Conservation (phyloP, 2,888 invertebrate genomes). For the Napeogenes sylphis region DNA sequence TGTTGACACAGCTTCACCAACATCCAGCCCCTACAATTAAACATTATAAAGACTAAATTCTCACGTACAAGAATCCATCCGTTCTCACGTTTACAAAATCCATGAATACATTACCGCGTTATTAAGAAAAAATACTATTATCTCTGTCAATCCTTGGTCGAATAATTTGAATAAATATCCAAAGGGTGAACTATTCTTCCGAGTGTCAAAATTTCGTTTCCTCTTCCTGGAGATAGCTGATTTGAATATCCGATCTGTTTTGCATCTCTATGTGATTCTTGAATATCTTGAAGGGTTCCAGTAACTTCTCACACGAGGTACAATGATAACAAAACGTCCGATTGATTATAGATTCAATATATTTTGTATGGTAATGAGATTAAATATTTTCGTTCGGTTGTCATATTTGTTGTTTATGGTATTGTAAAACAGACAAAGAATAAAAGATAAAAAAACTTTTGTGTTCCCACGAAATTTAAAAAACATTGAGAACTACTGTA, state of each 20-base stretch:
- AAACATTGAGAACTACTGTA: background rate
- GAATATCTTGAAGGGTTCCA: conserved; percentile 36
- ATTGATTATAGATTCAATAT: conserved; percentile 44
- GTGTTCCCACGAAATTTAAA: conserved; percentile 27
- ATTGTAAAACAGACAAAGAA: conserved; percentile 37
- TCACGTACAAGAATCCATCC: conserved; percentile 53
- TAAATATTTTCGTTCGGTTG: conserved; percentile 71
- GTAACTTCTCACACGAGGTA: conserved; percentile 38
- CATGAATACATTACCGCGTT: conserved; percentile 64
- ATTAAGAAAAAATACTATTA: conserved; percentile 57
- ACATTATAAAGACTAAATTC: conserved; percentile 51
- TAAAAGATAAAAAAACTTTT: background rate
- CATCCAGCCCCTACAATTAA: conserved; percentile 67
- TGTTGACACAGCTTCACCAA: conserved; percentile 74
- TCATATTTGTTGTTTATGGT: conserved; percentile 65
- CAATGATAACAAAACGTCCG: conserved; percentile 47
- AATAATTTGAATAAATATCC: conserved; percentile 67
- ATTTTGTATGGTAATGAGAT: conserved; percentile 68
- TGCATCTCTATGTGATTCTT: conserved; percentile 62
- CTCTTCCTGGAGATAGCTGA: conserved; percentile 59
- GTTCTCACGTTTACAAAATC: conserved; percentile 57
- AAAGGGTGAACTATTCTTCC: conserved; percentile 69
- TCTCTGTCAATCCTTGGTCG: conserved; percentile 48
- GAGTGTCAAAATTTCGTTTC: conserved; percentile 77
- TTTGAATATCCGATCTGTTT: conserved; percentile 73